These are phyloP conservation scores for Holothuria scabra DNA, from an alignment of 53 echinoderm and acorn worm species.

Conservation along the genomic window DNA sequence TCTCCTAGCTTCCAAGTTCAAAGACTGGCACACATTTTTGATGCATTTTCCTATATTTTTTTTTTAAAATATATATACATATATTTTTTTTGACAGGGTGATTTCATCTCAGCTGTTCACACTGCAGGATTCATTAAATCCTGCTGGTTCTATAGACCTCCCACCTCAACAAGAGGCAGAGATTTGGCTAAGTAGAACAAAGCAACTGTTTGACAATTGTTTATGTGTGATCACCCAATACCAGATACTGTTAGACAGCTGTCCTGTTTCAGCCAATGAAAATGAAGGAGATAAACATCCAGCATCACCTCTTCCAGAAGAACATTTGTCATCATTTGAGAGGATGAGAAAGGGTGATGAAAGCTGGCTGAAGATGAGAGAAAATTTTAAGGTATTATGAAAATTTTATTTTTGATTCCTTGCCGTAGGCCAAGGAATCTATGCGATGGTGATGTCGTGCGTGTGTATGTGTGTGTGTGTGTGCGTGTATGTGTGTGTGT, in stretches of 20 bases:
- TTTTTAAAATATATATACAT: no score
- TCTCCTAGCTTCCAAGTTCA: no score
- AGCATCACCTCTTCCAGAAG: constrained; percentile 61
- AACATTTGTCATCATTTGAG: constrained; percentile 63
- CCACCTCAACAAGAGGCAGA: constrained; percentile 62
- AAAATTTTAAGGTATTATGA: constrained; percentile 69
- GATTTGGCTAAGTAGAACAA: constrained; percentile 41
- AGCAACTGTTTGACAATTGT: constrained; percentile 66
- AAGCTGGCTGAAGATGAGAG: constrained; percentile 69
- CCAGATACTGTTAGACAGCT: constrained; percentile 70
- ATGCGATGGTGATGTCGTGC: no score
- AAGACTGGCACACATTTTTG: no score
- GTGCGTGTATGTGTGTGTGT: no score
- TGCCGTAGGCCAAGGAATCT: no score
- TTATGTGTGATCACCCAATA: constrained; percentile 66
- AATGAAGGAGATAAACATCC: constrained; percentile 21
- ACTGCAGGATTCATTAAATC: not conserved
- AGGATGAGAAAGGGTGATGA: constrained; percentile 67
- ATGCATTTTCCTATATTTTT: not conserved
- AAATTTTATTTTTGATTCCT: not conserved
- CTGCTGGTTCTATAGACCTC: constrained; percentile 1
- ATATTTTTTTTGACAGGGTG: not conserved
- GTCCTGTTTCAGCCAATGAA: constrained; percentile 57
- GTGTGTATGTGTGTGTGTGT: no score
- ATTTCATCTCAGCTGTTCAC: constrained; percentile 22